Evolutionary conservation across 2,888 invertebrate species (phyloP), one percentile per base, ranked within the genome.

Genomic region (Harpalus rubripes): DNA sequence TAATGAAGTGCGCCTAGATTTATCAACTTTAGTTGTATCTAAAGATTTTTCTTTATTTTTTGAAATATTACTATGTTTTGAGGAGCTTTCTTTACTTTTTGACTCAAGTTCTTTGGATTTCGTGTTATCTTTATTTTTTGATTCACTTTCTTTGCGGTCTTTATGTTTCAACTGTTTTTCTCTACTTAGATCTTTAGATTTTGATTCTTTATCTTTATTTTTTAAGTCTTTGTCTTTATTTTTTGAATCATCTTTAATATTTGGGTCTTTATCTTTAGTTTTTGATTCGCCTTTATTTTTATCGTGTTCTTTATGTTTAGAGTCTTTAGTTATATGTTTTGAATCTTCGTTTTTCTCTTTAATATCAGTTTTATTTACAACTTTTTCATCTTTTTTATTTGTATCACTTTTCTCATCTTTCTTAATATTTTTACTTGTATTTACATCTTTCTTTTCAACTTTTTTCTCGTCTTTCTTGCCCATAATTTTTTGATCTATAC

Each of bases 401-500:
- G 26, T 68, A 39, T 15, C 22, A n/a, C 32, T 59, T 44, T 84
- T 78, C 22, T 44, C 16, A 56, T 26, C 78, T 84, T 78, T 84
- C 32, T 81, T 84, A n/a, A 7, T 5, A 32, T 58, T 59, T 59
- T 15, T 32, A 32, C 32, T 41, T 7, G 41, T 85, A 76, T 78
- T 80, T 3, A 8, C 26, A 12, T 81, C 76, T 58, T 74, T 78
- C 72, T 74, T 86, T 41, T 26, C 81, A 16, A 7, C 22, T 44
- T 68, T 84, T 52, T 74, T 74, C 4, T n/a, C 15, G 0, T 32
- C 8, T 81, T 84, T 83, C 16, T 86, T 86, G 58, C 86, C 87
- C 76, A 88, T 81, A 15, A 89, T 87, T 82, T 88, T 86, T 6
- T 87, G 86, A 74, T 89, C 89, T n/a, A 89, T 87, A 84, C 88